Conservation (phyloP, 2,113 vertebrate species). For the Todiramphus chloris region DNA sequence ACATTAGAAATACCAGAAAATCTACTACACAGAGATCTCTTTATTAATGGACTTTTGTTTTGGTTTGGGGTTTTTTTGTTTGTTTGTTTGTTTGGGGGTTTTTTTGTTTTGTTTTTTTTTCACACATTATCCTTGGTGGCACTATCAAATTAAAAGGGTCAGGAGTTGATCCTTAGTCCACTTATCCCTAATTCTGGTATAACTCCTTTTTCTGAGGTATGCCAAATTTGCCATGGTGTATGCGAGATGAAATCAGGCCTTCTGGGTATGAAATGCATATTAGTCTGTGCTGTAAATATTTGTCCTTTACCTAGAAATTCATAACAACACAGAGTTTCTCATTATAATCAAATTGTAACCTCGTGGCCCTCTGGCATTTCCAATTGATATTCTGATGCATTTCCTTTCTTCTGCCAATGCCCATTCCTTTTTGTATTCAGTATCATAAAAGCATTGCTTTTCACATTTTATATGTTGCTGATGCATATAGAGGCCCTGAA, state of each 20-base stretch:
- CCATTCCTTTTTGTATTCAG: not conserved
- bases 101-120: not conserved
- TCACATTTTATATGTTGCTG: not conserved
- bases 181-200: not conserved
- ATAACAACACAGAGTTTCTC: not conserved
- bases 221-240: not conserved
- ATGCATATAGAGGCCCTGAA: not conserved
- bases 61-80: too few relatives aligned
- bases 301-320: not conserved
- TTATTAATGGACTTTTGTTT: not conserved
- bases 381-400: not conserved
- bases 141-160: not conserved
- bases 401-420: not conserved
- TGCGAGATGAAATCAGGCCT: not conserved
- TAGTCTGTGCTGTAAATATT: not conserved
- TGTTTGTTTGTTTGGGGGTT: too few relatives aligned
- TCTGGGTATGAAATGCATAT: not conserved
- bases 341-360: not conserved
- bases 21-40: not conserved
- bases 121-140: not conserved
- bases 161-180: not conserved
- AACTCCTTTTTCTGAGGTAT: not conserved
- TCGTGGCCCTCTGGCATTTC: not conserved
- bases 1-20: not conserved
- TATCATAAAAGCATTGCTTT: not conserved